Evolutionary conservation across 2,797 vertebrate genomes (phyloP).

Genomic region (Anableps anableps): DNA sequence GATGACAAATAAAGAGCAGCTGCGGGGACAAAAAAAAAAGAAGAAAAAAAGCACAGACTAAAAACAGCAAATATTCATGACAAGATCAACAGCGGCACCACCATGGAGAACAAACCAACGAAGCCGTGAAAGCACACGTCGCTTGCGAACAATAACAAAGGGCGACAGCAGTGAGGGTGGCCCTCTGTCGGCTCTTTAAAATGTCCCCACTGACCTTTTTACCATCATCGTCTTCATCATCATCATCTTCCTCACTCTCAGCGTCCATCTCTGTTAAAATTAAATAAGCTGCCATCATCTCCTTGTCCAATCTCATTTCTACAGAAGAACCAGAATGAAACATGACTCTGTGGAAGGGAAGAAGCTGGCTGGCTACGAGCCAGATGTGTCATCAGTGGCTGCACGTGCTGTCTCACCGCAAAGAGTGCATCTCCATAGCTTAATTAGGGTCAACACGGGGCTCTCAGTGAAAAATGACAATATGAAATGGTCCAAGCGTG

Average conservation of each 20-base stretch:
- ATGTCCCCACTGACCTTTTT: conserved; percentile 87
- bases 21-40: conserved; percentile 4
- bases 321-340: conserved; percentile 2
- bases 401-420: background rate
- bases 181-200: conserved; percentile 27
- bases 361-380: background rate
- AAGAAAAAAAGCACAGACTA: conserved; percentile 10
- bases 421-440: background rate
- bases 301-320: background rate
- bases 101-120: conserved; percentile 14
- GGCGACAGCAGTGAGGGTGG: conserved; percentile 41
- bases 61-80: conserved; percentile 18
- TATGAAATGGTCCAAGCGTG: background rate
- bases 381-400: background rate
- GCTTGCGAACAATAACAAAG: conserved; percentile 32
- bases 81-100: conserved; percentile 14
- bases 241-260: conserved; percentile 96
- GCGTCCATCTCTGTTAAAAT: conserved; percentile 92
- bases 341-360: background rate
- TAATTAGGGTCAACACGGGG: background rate
- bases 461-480: background rate
- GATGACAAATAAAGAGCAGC: conserved; percentile 17
- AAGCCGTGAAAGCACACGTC: conserved; percentile 27
- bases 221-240: conserved; percentile 92
- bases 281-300: conserved; percentile 52